Evolutionary conservation across 1,140 invertebrate genomes (phyloP), one percentile per base, ranked within the genome.

Genomic region (Diorhabda carinulata): DNA sequence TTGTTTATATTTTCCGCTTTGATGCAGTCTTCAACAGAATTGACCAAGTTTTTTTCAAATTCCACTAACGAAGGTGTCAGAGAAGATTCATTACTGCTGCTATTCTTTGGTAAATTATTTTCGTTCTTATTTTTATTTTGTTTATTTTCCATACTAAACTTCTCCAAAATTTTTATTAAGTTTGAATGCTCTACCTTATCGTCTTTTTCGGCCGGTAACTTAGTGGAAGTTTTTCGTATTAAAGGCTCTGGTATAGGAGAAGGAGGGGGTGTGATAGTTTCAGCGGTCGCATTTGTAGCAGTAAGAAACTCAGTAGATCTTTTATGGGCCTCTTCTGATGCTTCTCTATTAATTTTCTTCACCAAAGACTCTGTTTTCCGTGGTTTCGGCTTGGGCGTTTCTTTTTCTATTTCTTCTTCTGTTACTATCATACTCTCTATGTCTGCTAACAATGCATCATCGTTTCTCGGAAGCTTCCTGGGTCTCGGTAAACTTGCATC

Each of bases 401-500:
- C 42, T 58, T 61, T 43, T 58, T 63, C 59, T 2, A 74, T 67
- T 7, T 74, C 74, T 43, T 74, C 74, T 42, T 77, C 71, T 5
- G 69, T 61, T 2, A 80, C 73, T 44, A 81, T 76, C 57, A 79
- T 67, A 45, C 70, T 73, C 64, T 79, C 79, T n/a, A 80, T 72
- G n/a, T 77, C 77, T 4, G 76, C 73, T 41, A 80, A 57, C 25
- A 77, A 61, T 3, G 78, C 73, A 25, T 68, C 69, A 25, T 68
- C 70, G 41, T 61, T 52, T 47, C 62, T 61, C 6, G 62, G 59
- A 0, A 67, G 45, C 61, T 77, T 77, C 63, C 75, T 73, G 3
- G 76, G 76, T 57, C 80, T 62, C 4, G 79, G 80, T 25, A 81
- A 72, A 71, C 80, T 81, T 0, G 78, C 73, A 52, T 81, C 80